These are phyloP conservation scores for Erebia palarica DNA, from an alignment of 2,888 invertebrate genomes.

Conservation along the genomic window DNA sequence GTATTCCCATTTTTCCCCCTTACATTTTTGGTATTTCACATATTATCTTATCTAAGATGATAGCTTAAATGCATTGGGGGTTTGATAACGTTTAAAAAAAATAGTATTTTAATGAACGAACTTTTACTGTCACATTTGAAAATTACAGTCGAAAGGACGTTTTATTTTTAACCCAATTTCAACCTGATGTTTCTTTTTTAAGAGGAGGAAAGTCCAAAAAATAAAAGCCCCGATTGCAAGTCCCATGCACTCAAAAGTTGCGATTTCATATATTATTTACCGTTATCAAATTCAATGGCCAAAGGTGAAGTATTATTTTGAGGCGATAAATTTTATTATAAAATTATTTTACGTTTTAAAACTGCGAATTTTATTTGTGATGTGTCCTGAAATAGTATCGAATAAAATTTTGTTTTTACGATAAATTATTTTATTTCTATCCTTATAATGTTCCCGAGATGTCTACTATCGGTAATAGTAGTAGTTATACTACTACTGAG, in stretches of 20 bases:
- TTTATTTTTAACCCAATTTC: too few relatives aligned
- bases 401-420: slow-evolving; percentile 38
- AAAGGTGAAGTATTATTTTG: slow-evolving; percentile 23
- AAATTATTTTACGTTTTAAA: slow-evolving; percentile 18
- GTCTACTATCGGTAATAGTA: too few relatives aligned
- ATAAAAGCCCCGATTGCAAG: too few relatives aligned
- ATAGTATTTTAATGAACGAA: too few relatives aligned
- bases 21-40: neutral
- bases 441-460: neutral
- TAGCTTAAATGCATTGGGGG: neutral
- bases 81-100: neutral
- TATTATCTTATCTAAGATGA: neutral
- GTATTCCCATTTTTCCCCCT: neutral
- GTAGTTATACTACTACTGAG: too few relatives aligned
- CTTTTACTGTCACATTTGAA: too few relatives aligned
- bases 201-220: too few relatives aligned
- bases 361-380: slow-evolving; percentile 21
- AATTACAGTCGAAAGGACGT: too few relatives aligned
- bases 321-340: slow-evolving; percentile 20
- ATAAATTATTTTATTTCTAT: slow-evolving; percentile 14
- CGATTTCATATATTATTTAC: neutral
- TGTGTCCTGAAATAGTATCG: slow-evolving; percentile 26
- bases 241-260: neutral
- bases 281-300: slow-evolving; percentile 10
- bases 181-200: too few relatives aligned